Percentiles rank a stretch among this genome's conserved stretches.
Evolutionary conservation across 2,888 invertebrate genomes (phyloP).

Genomic region (Aspidapion aeneum): DNA sequence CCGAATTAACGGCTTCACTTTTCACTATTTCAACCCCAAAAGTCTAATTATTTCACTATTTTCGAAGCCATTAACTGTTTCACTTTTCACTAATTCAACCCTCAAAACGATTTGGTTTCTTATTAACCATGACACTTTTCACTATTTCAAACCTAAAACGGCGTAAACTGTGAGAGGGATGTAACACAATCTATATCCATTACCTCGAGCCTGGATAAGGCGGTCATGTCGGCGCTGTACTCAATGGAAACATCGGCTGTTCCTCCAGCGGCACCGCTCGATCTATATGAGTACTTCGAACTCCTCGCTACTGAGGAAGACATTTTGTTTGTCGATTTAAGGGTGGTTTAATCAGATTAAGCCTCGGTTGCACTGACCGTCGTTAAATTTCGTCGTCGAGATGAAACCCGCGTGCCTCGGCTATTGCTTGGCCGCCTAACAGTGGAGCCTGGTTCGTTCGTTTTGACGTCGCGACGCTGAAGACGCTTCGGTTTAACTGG

Average conservation of each 20-base stretch:
- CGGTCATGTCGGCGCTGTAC: conserved; percentile 90
- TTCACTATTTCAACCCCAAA: too few species aligned
- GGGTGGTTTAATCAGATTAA: background rate
- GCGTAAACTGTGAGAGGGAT: background rate
- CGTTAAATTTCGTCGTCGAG: conserved; percentile 40
- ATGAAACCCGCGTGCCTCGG: conserved; percentile 43
- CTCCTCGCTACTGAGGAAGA: conserved; percentile 59
- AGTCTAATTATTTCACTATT: too few species aligned
- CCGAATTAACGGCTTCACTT: too few species aligned
- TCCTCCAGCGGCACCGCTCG: conserved; percentile 72
- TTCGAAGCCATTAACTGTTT: too few species aligned
- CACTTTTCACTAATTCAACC: too few species aligned
- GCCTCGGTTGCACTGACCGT: conserved; percentile 42
- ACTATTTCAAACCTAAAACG: background rate
- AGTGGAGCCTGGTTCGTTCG: conserved; percentile 59
- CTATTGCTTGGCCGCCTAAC: conserved; percentile 49
- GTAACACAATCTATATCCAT: conserved; percentile 28
- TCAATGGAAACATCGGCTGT: conserved; percentile 90
- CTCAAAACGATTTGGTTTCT: too few species aligned
- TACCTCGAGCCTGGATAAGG: conserved; percentile 95
- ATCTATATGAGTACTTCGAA: conserved; percentile 91
- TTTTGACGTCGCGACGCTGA: conserved; percentile 52
- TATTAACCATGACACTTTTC: too few species aligned
- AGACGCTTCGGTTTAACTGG: conserved; percentile 39
- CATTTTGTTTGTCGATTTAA: conserved; percentile 27